Percentiles rank a stretch among this genome's conserved stretches.
These are phyloP conservation scores for Coilia nasus DNA, from an alignment of 2,797 vertebrate species.

Conservation along the genomic window DNA sequence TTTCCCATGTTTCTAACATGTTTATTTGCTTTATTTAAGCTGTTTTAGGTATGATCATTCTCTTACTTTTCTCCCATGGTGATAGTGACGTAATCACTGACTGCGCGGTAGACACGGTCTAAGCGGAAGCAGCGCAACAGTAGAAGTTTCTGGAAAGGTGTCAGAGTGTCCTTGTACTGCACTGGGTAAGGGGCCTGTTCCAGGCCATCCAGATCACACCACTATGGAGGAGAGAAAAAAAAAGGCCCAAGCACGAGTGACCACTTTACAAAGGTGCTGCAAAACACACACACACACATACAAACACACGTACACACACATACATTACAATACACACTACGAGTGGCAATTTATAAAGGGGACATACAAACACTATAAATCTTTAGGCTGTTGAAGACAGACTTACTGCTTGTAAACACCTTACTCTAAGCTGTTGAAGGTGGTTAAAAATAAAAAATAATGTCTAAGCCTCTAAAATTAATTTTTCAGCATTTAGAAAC, in stretches of 20 bases:
- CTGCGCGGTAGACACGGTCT: slow-evolving; percentile 89
- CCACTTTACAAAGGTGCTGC: too few relatives aligned
- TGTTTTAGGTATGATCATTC: background rate
- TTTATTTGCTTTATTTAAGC: background rate
- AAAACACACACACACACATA: too few relatives aligned
- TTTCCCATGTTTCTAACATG: background rate
- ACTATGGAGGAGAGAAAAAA: slow-evolving; percentile 68
- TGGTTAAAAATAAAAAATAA: too few relatives aligned
- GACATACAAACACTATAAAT: too few relatives aligned
- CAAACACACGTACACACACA: background rate
- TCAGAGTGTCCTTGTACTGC: slow-evolving; percentile 77
- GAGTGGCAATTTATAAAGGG: too few relatives aligned
- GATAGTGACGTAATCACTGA: slow-evolving; percentile 85
- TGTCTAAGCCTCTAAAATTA: too few relatives aligned
- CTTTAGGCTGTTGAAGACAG: too few relatives aligned
- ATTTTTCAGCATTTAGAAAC: too few relatives aligned
- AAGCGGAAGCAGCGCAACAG: slow-evolving; percentile 92
- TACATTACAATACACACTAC: too few relatives aligned
- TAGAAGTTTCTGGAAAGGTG: slow-evolving; percentile 88
- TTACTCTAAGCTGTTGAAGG: too few relatives aligned
- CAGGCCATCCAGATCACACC: slow-evolving; percentile 87
- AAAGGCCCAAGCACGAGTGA: too few relatives aligned
- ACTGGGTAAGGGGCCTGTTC: slow-evolving; percentile 84
- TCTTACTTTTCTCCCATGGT: slow-evolving; percentile 91
- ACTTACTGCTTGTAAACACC: too few relatives aligned